Evolutionary conservation across 2,888 invertebrate genomes (phyloP).

Genomic region (Laothoe populi): DNA sequence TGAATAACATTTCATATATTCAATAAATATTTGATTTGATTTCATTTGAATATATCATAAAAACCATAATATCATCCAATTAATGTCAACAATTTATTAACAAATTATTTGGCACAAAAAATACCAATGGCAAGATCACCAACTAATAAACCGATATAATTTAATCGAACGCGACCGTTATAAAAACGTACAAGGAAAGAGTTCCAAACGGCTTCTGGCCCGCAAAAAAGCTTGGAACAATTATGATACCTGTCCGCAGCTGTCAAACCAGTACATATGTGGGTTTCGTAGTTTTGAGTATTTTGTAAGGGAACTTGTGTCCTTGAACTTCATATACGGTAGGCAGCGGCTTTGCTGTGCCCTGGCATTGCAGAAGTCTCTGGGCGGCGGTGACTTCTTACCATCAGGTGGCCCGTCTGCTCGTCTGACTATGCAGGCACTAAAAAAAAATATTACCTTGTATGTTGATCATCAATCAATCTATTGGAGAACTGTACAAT

Average conservation of each 20-base stretch:
- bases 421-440: too few relatives aligned
- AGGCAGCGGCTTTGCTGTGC: too few relatives aligned
- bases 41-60: not conserved
- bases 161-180: not conserved
- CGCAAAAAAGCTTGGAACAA: constrained; percentile 8
- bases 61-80: not conserved
- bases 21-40: too few relatives aligned
- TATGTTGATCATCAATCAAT: too few relatives aligned
- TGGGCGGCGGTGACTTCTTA: too few relatives aligned
- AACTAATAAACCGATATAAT: constrained; percentile 3
- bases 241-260: constrained; percentile 30
- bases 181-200: constrained; percentile 12
- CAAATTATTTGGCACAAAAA: constrained; percentile 4
- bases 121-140: not conserved
- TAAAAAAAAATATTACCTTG: too few relatives aligned
- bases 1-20: too few relatives aligned
- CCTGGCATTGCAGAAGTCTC: too few relatives aligned
- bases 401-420: too few relatives aligned
- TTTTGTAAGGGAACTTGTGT: constrained; percentile 40
- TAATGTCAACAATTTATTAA: constrained; percentile 6
- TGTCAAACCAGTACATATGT: constrained; percentile 38
- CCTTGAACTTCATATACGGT: constrained; percentile 28
- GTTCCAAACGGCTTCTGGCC: not conserved
- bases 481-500: constrained; percentile 22
- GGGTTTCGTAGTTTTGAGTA: constrained; percentile 45